Evolutionary conservation across 2,888 invertebrate genomes (phyloP), one percentile per base, ranked within the genome.

Genomic region (Neoitamus cyanurus): DNA sequence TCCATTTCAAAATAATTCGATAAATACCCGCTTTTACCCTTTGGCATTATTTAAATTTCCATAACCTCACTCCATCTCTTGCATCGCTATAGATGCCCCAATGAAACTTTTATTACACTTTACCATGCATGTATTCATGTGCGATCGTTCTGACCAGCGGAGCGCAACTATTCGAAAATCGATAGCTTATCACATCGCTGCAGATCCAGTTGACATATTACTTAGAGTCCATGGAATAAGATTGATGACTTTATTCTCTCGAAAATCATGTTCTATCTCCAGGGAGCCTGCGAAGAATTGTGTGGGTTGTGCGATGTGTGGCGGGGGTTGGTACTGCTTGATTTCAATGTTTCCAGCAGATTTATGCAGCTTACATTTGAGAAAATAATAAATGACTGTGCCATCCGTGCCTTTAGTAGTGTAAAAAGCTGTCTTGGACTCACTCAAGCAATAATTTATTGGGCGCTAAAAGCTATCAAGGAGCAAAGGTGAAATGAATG

Each of bases 101-200:
- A 73, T 75, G 75, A 28, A 13, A 42, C 42, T 75, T 75, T 75
- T 75, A 75, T 75, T 75, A 20, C 75, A 30, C 42, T 75, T n/a
- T n/a, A n/a, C n/a, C n/a, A 34, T 75, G 37, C 13, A 70, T 58
- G 20, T 15, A n/a, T 4, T 20, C 42, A 42, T n/a, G 42, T 13
- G 42, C 42, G 42, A 13, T n/a, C 13, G 7, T 58, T 9, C 25
- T 11, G 15, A 20, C 48, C 20, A 20, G 48, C 9, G 28, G 42
- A 42, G 25, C 11, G 25, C 42, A 75, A 28, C 36, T 30, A 7
- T 25, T 25, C 75, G 25, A 75, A 75, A 75, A 42, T 75, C 42
- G 42, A 75, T 75, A 75, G 75, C 75, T 75, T 75, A 75, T 75
- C 75, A 75, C 75, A 42, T 75, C n/a, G 75, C 75, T 75, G 75